These are phyloP conservation scores for Psittacula derbiana DNA, from an alignment of 2,797 vertebrate genomes.

Conservation along the genomic window DNA sequence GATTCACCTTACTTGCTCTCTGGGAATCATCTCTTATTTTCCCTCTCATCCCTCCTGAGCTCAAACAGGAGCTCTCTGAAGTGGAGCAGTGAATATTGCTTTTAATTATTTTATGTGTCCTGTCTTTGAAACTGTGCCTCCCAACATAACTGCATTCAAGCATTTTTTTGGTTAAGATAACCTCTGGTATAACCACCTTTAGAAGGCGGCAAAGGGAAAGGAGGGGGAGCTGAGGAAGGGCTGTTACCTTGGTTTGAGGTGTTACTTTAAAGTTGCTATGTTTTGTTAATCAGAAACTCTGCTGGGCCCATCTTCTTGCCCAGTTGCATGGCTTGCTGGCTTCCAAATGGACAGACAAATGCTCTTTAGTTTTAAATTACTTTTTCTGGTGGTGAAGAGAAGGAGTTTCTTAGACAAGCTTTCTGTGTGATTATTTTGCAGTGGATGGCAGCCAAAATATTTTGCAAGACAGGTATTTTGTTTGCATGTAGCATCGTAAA, in stretches of 20 bases:
- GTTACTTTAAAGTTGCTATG: background rate
- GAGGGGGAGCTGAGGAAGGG: background rate
- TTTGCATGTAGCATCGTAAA: conserved; percentile 39
- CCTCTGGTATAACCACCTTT: conserved; percentile 5
- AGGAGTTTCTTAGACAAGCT: background rate
- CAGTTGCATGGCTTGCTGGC: background rate
- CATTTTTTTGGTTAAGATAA: conserved; percentile 35
- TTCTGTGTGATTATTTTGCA: conserved; percentile 3
- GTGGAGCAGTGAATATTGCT: background rate
- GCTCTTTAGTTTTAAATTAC: background rate
- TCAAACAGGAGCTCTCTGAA: conserved; percentile 45
- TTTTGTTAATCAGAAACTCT: background rate
- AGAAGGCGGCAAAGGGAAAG: background rate
- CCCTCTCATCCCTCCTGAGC: conserved; percentile 16
- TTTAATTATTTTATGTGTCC: conserved; percentile 34
- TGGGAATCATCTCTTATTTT: conserved; percentile 18
- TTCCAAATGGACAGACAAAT: background rate
- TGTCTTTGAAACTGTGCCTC: conserved; percentile 47
- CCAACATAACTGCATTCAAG: background rate
- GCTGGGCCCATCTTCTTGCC: background rate
- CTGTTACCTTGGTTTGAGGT: background rate
- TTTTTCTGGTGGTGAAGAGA: conserved; percentile 10
- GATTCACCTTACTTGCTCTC: conserved; percentile 6
- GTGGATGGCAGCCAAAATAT: conserved; percentile 45
- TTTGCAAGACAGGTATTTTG: conserved; percentile 61